Base-by-base conservation (phyloP, 2,113 vertebrate genomes). In the Theristicus caerulescens region DNA sequence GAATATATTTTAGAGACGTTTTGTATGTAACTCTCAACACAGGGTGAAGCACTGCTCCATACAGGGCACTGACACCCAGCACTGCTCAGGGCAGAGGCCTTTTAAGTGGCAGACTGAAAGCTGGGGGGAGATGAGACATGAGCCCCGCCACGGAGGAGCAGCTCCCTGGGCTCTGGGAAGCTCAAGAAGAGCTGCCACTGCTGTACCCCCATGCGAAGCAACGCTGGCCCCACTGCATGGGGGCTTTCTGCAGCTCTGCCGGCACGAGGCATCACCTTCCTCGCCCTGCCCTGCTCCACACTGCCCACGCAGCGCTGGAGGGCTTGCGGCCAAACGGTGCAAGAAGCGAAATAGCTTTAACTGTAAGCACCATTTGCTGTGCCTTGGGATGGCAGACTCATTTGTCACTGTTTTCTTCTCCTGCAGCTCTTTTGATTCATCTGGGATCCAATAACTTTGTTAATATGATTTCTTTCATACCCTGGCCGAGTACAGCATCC, bases 391-490 rank as follows among this genome's bases (percentile, higher is more conserved):
- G 86, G 92, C 96, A 96, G 90, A 67, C 84, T 95, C 96, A 95
- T 97, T 96, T 96, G 94, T 97, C 96, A 96, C 96, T 76, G 92
- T 91, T 96, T 96, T 76, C 95, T 82, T 79, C 86, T 96, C 80
- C 88, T 91, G 95, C 64, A 90, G 90, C 86, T 92, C 72, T 93
- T 84, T 46, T 21, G 91, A 93, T 91, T 94, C 91, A 76, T 61
- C 91, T 91, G 91, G 93, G 93, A 96, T 79, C 94, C 86, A 94
- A 85, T 94, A 95, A 96, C 88, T 93, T 89, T 87, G 94, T 94
- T 96, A 97, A 95, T 91, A 79, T 32, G 83, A 92, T 94, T 94
- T 88, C 88, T 92, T 89, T 89, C 88, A 82, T n/a, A 76, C 65
- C 51, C 91, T 79, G 86, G n/a, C 78, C 0, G 0, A 64, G 57